Base-by-base conservation (phyloP, 2,888 invertebrate genomes). In the Dicranocentrus wangi region DNA sequence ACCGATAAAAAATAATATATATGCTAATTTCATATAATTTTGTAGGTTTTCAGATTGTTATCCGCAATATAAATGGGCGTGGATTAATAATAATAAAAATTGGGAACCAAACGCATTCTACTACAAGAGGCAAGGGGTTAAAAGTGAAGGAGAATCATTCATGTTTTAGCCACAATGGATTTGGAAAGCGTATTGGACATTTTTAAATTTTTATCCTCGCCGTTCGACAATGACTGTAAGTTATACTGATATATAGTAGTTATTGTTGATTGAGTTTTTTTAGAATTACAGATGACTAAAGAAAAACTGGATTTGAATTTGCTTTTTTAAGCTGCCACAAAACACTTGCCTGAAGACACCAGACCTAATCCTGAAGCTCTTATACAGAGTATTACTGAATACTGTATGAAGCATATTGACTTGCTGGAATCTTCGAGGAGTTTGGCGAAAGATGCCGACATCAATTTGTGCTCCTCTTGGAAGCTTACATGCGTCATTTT, bases 401-500 rank as follows among this genome's bases (percentile, higher is more conserved):
- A 47, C 27, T 72, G 72, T 39, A 15, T 70, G 28, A 47, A 55
- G 8, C 65, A 71, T 19, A 39, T 79, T 0, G 72, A 72, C 5
- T 66, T 66, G 25, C 32, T 79, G 51, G 66, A 72, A 13, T 72
- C 72, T 8, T 79, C 79, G 1, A 72, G 66, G 58, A 10, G n/a
- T 28, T 60, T 79, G 2, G 10, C 72, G 15, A 27, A 47, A 13
- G 13, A 25, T 23, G 55, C 7, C 15, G 39, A 21, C 2, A 58
- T 1, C 19, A 17, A 2, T 28, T n/a, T 8, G 13, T 77, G 71
- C 5, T 51, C 68, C 3, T 80, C 81, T 1, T 85, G 84, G 84
- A 83, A 81, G 27, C 55, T 85, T 0, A 80, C 82, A 0, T 84
- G 83, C 47, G 43, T 75, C 7, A 72, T 83, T 15, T 61, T 85